Percentiles rank a stretch among this genome's conserved stretches.
Conservation (phyloP, 2,888 invertebrate genomes). For the Malthinus flaveolus region DNA sequence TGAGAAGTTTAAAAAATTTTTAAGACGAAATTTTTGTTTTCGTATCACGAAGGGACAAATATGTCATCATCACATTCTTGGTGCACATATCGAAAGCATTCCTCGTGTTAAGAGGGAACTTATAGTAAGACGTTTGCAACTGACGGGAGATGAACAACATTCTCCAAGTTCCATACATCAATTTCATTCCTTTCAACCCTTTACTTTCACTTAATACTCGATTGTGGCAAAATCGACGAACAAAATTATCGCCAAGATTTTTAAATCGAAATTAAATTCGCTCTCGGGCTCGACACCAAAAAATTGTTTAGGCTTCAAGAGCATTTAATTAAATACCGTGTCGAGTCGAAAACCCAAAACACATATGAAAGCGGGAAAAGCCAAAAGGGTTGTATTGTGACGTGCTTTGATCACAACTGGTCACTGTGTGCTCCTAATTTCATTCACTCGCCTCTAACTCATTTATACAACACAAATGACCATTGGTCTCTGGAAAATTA, state of each 20-base stretch:
- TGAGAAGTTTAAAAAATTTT: neutral
- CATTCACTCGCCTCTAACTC: slow-evolving; percentile 36
- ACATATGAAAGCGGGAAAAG: slow-evolving; percentile 17
- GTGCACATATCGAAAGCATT: slow-evolving; percentile 49
- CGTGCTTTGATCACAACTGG: slow-evolving; percentile 28
- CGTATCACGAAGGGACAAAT: slow-evolving; percentile 47
- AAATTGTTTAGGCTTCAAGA: no score
- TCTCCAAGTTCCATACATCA: slow-evolving; percentile 52
- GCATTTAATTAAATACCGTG: no score
- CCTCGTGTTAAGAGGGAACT: slow-evolving; percentile 40
- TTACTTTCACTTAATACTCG: slow-evolving; percentile 33
- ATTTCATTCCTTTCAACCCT: slow-evolving; percentile 50
- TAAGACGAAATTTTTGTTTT: slow-evolving; percentile 34
- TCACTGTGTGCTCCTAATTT: slow-evolving; percentile 33
- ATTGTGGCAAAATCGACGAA: neutral
- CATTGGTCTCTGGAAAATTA: slow-evolving; percentile 42
- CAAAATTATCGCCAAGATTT: no score
- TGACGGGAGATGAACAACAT: slow-evolving; percentile 51
- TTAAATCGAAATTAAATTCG: no score
- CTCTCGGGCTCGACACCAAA: no score
- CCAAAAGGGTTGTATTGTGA: slow-evolving; percentile 25
- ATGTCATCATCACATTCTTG: slow-evolving; percentile 53
- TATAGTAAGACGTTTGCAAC: slow-evolving; percentile 51
- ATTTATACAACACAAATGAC: slow-evolving; percentile 41
- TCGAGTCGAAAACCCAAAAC: neutral